Evolutionary conservation across 2,797 vertebrate species (phyloP).

Genomic region (Staurois parvus): DNA sequence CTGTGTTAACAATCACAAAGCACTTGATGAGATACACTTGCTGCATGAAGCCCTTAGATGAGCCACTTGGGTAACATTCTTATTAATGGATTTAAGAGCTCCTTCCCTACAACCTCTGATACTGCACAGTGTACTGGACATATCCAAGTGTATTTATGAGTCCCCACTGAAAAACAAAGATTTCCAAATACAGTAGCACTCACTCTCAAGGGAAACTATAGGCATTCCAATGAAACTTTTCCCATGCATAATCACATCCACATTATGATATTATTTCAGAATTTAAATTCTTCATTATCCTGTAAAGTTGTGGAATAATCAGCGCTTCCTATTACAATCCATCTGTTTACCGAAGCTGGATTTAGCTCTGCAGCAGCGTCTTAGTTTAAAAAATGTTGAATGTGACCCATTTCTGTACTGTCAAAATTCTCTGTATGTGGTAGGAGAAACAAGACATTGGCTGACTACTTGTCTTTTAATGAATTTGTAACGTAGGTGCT

Average conservation of each 20-base stretch:
- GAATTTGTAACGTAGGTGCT: slow-evolving; percentile 48
- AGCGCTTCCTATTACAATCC: slow-evolving; percentile 24
- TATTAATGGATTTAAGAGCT: too few species aligned
- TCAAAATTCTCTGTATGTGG: slow-evolving; percentile 36
- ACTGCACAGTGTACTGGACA: not conserved
- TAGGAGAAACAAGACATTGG: slow-evolving; percentile 35
- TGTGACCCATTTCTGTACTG: slow-evolving; percentile 39
- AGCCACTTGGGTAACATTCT: too few species aligned
- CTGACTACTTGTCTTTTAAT: slow-evolving; percentile 35
- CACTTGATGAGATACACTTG: too few species aligned
- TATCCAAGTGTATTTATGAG: not conserved
- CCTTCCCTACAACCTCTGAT: too few species aligned
- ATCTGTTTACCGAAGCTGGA: slow-evolving; percentile 39
- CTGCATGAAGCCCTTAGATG: too few species aligned
- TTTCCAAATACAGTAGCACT: not conserved
- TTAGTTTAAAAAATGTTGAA: slow-evolving; percentile 30
- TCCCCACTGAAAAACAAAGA: not conserved
- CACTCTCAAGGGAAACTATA: not conserved
- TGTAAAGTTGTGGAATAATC: slow-evolving; percentile 23
- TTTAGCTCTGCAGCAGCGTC: slow-evolving; percentile 1
- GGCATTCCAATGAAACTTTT: not conserved
- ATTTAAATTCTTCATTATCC: not conserved
- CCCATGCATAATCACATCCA: slow-evolving; percentile 20
- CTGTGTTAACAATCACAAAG: too few species aligned
- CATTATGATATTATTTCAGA: slow-evolving; percentile 15